Evolutionary conservation across 1,140 invertebrate species (phyloP).

Genomic region (Oscheius sp.): DNA sequence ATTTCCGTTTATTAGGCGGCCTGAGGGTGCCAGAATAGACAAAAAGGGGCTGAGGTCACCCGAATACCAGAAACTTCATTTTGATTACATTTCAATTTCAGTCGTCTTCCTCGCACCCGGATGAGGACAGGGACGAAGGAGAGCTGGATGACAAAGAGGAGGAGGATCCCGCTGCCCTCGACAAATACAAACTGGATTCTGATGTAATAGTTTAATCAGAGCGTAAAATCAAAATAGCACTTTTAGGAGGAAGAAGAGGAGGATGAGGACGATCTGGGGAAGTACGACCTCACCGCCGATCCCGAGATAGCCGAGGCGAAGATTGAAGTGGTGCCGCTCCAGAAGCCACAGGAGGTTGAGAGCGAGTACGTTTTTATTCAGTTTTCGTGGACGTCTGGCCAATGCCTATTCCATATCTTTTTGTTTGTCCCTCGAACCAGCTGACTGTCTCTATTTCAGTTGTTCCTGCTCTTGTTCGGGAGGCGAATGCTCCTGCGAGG

Average conservation of each 20-base stretch:
- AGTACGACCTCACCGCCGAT: conserved; percentile 55
- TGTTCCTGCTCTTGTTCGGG: conserved; percentile 58
- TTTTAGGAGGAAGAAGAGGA: conserved; percentile 45
- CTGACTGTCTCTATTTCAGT: conserved; percentile 26
- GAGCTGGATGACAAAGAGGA: conserved; percentile 63
- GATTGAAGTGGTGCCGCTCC: conserved; percentile 21
- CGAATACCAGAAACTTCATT: no score
- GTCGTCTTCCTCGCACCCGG: not conserved
- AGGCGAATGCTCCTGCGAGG: conserved; percentile 53
- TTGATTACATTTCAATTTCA: no score
- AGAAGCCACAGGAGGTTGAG: conserved; percentile 29
- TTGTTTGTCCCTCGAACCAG: no score
- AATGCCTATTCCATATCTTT: no score
- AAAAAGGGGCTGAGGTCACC: no score
- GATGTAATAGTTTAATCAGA: conserved; percentile 32
- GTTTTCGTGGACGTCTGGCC: no score
- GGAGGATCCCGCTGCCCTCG: conserved; percentile 62
- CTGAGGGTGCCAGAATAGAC: no score
- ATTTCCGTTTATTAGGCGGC: conserved; percentile 21
- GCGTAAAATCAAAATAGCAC: not conserved
- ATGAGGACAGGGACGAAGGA: conserved; percentile 24
- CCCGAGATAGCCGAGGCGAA: conserved; percentile 46
- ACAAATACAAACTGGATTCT: conserved; percentile 45
- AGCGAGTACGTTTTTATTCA: conserved; percentile 28
- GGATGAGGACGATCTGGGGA: conserved; percentile 52